Percentiles rank a stretch among this genome's conserved stretches.
These are phyloP conservation scores for Beaufortia kweichowensis DNA, from an alignment of 2,113 vertebrate genomes.

Conservation along the genomic window DNA sequence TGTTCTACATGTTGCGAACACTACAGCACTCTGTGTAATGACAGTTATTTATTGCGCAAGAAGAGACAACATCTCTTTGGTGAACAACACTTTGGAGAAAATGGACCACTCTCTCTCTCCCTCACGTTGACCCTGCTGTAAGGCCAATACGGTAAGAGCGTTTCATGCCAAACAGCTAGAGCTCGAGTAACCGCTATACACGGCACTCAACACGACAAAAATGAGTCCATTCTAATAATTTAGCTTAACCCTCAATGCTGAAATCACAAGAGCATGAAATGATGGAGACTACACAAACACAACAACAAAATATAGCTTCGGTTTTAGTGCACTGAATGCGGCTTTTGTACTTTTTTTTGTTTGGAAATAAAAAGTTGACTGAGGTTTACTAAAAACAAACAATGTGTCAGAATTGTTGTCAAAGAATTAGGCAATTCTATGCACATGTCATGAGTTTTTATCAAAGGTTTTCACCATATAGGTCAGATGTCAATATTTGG, in stretches of 20 bases:
- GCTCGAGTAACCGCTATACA: conserved; percentile 24
- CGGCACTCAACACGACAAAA: conserved; percentile 27
- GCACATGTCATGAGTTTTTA: no score
- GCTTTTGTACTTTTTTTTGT: conserved; percentile 12
- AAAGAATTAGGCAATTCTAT: no score
- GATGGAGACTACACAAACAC: neutral
- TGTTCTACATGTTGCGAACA: conserved; percentile 58
- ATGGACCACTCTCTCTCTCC: conserved; percentile 60
- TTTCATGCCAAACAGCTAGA: conserved; percentile 60
- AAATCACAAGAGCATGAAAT: conserved; percentile 14
- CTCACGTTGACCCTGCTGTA: conserved; percentile 68
- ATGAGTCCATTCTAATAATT: conserved; percentile 30
- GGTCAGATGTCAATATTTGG: no score
- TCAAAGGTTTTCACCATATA: no score
- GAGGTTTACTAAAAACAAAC: no score
- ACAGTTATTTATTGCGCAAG: conserved; percentile 71
- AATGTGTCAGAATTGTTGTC: no score
- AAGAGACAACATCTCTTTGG: conserved; percentile 70
- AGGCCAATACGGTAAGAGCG: conserved; percentile 69
- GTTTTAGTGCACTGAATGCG: neutral
- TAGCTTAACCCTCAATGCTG: conserved; percentile 6
- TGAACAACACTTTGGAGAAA: conserved; percentile 77
- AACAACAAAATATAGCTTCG: neutral
- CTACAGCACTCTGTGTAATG: conserved; percentile 70
- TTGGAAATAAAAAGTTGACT: neutral